These are phyloP conservation scores for Hyperoplus lanceolatus DNA, from an alignment of 2,797 vertebrate species.

Conservation along the genomic window DNA sequence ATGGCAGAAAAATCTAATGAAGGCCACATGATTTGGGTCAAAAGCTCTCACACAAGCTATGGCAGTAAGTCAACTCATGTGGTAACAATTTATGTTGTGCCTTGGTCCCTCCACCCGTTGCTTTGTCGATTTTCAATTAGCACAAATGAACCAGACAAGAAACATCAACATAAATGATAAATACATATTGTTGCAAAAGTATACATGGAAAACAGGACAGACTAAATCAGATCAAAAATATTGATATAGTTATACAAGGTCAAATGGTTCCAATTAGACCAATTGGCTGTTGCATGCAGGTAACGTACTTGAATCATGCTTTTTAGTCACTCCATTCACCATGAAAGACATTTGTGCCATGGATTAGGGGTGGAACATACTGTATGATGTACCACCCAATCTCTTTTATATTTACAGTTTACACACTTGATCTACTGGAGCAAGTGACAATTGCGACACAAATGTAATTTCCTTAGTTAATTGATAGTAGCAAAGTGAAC, in stretches of 20 bases:
- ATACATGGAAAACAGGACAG: no score
- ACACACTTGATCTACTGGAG: neutral
- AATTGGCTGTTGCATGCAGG: neutral
- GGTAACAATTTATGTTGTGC: neutral
- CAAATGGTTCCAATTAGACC: neutral
- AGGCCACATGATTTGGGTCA: neutral
- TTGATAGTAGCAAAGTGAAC: neutral
- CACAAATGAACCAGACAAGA: neutral
- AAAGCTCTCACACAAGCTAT: no score
- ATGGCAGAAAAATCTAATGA: neutral
- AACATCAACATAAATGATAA: no score
- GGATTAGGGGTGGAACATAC: neutral
- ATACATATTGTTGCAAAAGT: no score
- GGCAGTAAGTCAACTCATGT: neutral
- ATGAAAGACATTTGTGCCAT: neutral
- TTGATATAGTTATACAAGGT: neutral
- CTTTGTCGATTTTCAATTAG: neutral
- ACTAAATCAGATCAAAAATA: no score
- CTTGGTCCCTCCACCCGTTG: neutral
- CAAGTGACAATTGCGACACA: neutral
- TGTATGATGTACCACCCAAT: neutral
- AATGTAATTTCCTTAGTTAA: neutral
- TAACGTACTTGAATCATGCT: neutral
- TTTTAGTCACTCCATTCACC: neutral
- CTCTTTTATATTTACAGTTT: neutral